phyloP scores from a whole-genome alignment of 2,113 vertebrate species.

The Myanophis thanlyinensis region DNA sequence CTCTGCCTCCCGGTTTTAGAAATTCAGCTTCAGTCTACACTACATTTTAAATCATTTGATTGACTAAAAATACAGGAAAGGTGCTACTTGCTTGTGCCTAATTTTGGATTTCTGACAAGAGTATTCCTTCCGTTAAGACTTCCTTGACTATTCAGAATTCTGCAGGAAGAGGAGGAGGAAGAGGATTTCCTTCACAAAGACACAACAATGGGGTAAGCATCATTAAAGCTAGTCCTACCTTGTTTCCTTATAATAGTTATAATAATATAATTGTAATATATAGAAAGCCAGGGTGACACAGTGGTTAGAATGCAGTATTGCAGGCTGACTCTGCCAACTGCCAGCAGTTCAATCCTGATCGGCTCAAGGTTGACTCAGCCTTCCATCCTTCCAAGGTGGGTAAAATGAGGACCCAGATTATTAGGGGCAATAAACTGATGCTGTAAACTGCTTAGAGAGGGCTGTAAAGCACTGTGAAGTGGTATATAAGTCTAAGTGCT shows the following conservation, averaged over 20 bases:
- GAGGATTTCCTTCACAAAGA: background rate
- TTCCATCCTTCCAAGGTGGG: background rate
- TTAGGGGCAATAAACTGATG: background rate
- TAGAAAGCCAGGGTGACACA: background rate
- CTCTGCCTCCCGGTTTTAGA: background rate
- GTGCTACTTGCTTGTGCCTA: background rate
- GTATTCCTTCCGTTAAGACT: background rate
- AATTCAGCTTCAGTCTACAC: background rate
- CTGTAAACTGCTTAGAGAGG: background rate
- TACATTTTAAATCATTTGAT: background rate
- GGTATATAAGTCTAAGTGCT: too few species aligned
- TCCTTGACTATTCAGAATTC: background rate
- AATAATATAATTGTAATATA: background rate
- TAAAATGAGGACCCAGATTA: background rate
- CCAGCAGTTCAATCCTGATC: background rate
- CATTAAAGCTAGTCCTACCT: background rate
- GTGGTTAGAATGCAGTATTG: background rate
- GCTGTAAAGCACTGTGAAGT: too few species aligned
- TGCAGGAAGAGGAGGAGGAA: too few species aligned
- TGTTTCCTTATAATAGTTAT: background rate
- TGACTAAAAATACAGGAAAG: background rate
- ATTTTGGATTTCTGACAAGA: background rate
- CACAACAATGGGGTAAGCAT: background rate
- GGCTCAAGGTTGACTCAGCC: too few species aligned
- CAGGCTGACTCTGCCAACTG: background rate